Evolutionary conservation across 2,888 invertebrate species (phyloP), one percentile per base, ranked within the genome.

Genomic region (Phaedon cochleariae): DNA sequence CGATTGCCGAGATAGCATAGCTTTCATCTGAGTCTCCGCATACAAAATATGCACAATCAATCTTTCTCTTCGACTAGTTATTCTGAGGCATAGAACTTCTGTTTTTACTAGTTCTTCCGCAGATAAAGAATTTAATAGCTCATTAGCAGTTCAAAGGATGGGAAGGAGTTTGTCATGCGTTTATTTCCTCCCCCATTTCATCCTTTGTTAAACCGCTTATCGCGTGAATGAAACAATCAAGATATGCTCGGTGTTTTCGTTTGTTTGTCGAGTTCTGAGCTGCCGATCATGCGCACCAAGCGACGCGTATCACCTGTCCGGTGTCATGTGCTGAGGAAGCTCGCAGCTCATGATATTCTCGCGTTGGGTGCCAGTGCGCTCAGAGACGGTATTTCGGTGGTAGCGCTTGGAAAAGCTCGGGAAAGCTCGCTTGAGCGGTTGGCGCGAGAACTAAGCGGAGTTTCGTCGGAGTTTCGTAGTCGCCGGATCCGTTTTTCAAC

Each of bases 181-280:
- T 46, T 31, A 22, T 26, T 57, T 46, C 57, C 57, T 26, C 17
- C 18, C 34, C 45, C 37, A 57, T 45, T 45, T 18, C 57, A 57
- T 45, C 57, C 29, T 57, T 46, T 57, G 57, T 57, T 57, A 57
- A 57, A 57, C 57, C 57, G 45, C 57, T 57, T 46, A 57, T 57
- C 57, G 57, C 46, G 45, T 57, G 57, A 57, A 57, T 46, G 57
- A 45, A 45, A 57, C 57, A 57, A 57, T 57, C 41, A 57, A 45
- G 45, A 45, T 45, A 22, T 46, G 17, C 45, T 17, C 57, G 26
- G 52, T 26, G 57, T 57, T 57, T 57, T 45, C 20, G 45, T 57
- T 55, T 41, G 55, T 55, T 57, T 57, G 57, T 57, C 45, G 45
- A 57, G 57, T 45, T 45, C 15, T 20, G 26, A 41, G 4, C 26